Evolutionary conservation across 2,797 vertebrate species (phyloP).

Genomic region (Urocyon cinereoargenteus): DNA sequence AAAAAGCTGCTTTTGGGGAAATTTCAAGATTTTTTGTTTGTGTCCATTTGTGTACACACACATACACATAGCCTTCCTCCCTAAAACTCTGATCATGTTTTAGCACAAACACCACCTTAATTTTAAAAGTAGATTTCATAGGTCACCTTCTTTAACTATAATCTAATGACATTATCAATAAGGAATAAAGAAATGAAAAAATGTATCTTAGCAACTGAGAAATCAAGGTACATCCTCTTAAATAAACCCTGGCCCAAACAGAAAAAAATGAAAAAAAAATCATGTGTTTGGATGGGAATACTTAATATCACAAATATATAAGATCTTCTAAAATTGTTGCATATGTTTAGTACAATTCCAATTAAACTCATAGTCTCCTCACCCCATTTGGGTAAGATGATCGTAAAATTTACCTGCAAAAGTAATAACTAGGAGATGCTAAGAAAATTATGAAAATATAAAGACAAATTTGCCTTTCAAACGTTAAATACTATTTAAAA

Average conservation of each 20-base stretch:
- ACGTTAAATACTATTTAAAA: slow-evolving; percentile 62
- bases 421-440: slow-evolving; percentile 49
- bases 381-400: slow-evolving; percentile 33
- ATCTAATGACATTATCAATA: background rate
- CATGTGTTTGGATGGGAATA: background rate
- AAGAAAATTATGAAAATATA: slow-evolving; percentile 55
- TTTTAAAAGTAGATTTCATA: slow-evolving; percentile 52
- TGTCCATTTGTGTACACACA: background rate
- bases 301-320: background rate
- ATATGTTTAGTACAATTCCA: background rate
- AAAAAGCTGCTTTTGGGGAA: background rate
- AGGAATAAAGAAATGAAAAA: background rate
- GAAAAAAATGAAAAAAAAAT: slow-evolving; percentile 12
- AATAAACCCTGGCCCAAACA: background rate
- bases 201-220: background rate
- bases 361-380: background rate
- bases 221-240: background rate
- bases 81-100: background rate
- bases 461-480: background rate
- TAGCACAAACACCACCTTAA: background rate
- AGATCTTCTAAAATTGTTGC: slow-evolving; percentile 5
- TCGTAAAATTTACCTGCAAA: slow-evolving; percentile 44
- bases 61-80: background rate
- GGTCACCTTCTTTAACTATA: background rate
- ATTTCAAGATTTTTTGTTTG: background rate